These are phyloP conservation scores for Tragopan temminckii DNA, from an alignment of 2,797 vertebrate species.

Conservation along the genomic window DNA sequence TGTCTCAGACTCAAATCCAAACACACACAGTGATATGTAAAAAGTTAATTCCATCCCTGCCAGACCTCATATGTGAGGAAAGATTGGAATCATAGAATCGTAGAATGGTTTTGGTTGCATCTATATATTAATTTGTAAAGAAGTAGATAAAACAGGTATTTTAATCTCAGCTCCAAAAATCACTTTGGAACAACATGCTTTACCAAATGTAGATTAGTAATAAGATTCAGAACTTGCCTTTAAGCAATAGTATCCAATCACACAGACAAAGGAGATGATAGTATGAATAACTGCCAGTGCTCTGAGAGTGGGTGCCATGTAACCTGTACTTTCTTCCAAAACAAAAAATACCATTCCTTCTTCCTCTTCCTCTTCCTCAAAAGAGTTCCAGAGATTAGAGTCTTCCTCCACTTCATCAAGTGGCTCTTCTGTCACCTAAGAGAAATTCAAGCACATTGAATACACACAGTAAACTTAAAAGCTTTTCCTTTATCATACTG, in stretches of 20 bases:
- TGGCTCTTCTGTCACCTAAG: slow-evolving; percentile 94
- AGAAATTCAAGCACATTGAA: not conserved
- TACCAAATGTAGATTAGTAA: not conserved
- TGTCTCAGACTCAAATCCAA: not conserved
- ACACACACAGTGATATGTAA: not conserved
- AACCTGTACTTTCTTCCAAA: slow-evolving; percentile 96
- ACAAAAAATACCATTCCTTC: slow-evolving; percentile 94
- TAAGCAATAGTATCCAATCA: slow-evolving; percentile 96
- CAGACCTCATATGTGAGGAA: not conserved
- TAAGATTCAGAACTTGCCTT: slow-evolving; percentile 84
- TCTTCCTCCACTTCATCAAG: slow-evolving; percentile 86
- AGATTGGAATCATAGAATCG: not conserved
- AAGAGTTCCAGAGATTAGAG: slow-evolving; percentile 89
- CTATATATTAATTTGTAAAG: not conserved
- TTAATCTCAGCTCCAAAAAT: not conserved
- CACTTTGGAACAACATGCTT: not conserved
- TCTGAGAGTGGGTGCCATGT: slow-evolving; percentile 95
- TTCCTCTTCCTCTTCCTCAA: slow-evolving; percentile 91
- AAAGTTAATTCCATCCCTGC: not conserved
- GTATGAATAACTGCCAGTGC: slow-evolving; percentile 94
- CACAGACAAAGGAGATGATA: slow-evolving; percentile 95
- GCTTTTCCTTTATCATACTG: not conserved
- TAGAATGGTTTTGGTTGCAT: not conserved
- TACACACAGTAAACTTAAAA: not conserved
- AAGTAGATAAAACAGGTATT: not conserved